Evolutionary conservation across 2,888 invertebrate species (phyloP).

Genomic region (Eristalis arbustorum): DNA sequence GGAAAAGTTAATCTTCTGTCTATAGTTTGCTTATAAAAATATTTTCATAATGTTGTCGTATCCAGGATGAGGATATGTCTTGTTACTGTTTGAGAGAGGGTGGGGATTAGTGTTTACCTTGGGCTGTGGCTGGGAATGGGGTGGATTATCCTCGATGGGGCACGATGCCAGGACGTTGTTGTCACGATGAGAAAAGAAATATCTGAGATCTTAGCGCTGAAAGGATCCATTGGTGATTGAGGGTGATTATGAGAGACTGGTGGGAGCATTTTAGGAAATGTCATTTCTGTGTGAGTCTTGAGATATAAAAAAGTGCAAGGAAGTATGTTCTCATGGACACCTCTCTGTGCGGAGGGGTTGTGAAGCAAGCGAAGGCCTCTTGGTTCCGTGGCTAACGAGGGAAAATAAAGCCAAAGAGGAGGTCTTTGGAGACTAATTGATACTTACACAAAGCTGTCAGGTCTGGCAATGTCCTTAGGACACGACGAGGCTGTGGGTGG

Average conservation of each 20-base stretch:
- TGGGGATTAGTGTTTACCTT: not conserved
- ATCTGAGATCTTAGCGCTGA: not conserved
- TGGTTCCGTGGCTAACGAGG: no score
- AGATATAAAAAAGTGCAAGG: not conserved
- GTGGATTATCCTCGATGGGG: not conserved
- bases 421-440: no score
- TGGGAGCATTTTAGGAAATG: not conserved
- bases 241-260: not conserved
- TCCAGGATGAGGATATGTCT: not conserved
- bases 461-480: no score
- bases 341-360: no score
- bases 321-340: no score
- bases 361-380: no score
- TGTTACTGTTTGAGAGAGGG: not conserved
- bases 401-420: no score
- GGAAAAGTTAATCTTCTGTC: constrained; percentile 36
- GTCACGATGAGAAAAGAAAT: not conserved
- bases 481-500: no score
- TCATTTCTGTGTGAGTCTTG: not conserved
- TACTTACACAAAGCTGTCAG: no score
- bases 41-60: not conserved
- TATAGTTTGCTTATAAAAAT: constrained; percentile 11
- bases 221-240: not conserved
- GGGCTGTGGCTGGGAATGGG: not conserved
- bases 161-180: not conserved